Base-by-base conservation (phyloP, 2,113 vertebrate species). In the Bambusicola thoracicus region DNA sequence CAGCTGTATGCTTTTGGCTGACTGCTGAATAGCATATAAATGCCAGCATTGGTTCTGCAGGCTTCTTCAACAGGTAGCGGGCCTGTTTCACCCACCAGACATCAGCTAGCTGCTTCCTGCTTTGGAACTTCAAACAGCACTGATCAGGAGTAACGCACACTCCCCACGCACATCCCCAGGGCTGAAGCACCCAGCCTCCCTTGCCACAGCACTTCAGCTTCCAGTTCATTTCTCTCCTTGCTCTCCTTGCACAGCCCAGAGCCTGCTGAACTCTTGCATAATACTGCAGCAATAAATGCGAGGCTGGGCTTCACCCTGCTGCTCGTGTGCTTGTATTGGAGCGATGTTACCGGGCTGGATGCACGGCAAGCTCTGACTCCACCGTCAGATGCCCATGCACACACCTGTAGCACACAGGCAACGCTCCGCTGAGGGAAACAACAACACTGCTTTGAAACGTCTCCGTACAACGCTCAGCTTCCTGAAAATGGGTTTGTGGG, bases 51-150 rank as follows among this genome's bases (percentile, higher is more conserved):
- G 48, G 40, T 32, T 77, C 8, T 43, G 34, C 58, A 51, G 66
- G 30, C 32, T 93, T 40, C 77, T 90, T 75, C 90, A 92, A 93
- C 76, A 90, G 80, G 85, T 72, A 61, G 24, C 40, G 40, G 62
- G 81, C 61, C 85, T 44, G 14, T 40, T 78, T n/a, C 36, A 41
- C 65, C 63, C 36, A 72, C 55, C 12, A 68, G 38, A 36, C 46
- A 89, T 7, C 4, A 69, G 17, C 61, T 3, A n/a, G 55, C 8
- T 5, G 53, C 43, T 81, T 74, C 56, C 69, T 27, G 36, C 21
- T 2, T 12, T 51, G 43, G 77, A 36, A 8, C 70, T 75, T 79
- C 58, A 72, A 83, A 93, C 25, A 41, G 65, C 56, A 87, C 46
- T 13, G 51, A 75, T 25, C 53, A 80, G 46, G 49, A 75, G 0